These are phyloP conservation scores for Myocastor coypus DNA, from an alignment of 2,113 vertebrate genomes.

Conservation along the genomic window DNA sequence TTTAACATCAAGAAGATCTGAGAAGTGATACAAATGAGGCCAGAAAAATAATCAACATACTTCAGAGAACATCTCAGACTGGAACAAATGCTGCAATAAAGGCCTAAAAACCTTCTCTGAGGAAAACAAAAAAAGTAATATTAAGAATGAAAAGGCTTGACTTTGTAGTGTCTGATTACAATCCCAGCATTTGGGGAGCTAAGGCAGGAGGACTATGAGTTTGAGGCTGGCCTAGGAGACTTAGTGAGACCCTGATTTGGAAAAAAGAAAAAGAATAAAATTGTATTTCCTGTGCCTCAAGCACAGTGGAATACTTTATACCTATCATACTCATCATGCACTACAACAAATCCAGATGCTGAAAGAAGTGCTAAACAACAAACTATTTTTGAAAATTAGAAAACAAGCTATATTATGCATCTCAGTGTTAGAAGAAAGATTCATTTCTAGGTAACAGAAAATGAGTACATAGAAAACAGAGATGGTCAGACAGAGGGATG, in stretches of 20 bases:
- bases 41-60: not conserved
- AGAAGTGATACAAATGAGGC: not conserved
- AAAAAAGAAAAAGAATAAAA: not conserved
- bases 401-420: constrained; percentile 43
- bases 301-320: not conserved
- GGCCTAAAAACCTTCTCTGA: not conserved
- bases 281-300: not conserved
- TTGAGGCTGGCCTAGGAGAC: not conserved
- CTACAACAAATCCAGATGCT: not conserved
- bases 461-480: not conserved
- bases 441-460: not conserved
- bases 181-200: not conserved
- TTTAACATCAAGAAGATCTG: not conserved
- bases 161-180: not conserved
- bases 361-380: not conserved
- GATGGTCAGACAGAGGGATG: not conserved
- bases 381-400: constrained; percentile 41
- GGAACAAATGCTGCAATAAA: not conserved
- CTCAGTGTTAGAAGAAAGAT: not conserved
- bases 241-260: not conserved
- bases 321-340: not conserved
- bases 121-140: not conserved
- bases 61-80: not conserved
- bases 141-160: not conserved
- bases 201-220: not conserved